Evolutionary conservation across 1,140 invertebrate genomes (phyloP).

Genomic region (Drosophila persimilis): DNA sequence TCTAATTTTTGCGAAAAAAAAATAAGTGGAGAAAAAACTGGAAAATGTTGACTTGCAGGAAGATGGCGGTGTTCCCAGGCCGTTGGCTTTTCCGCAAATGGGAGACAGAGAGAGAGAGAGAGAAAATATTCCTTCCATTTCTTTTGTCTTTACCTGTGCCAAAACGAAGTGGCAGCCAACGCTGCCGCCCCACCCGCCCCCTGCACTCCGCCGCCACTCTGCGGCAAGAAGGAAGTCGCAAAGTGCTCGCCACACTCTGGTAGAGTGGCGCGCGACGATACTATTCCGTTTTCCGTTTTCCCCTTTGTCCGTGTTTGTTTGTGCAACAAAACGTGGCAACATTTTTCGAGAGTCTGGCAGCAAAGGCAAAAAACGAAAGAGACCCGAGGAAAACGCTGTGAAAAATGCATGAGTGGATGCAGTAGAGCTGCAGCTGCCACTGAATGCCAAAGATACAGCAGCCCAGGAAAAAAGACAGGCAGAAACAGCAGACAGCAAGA

Average conservation of each 20-base stretch:
- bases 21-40: conserved; percentile 1
- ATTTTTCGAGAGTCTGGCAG: conserved; percentile 1
- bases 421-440: no score
- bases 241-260: conserved; percentile 26
- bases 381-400: no score
- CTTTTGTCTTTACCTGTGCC: conserved; percentile 47
- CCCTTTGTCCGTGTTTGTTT: conserved; percentile 11
- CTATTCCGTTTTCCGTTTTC: neutral
- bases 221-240: conserved; percentile 50
- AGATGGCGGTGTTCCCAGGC: conserved; percentile 5
- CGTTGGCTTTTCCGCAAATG: conserved; percentile 23
- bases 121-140: conserved; percentile 29
- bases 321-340: conserved; percentile 17
- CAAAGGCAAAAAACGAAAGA: no score
- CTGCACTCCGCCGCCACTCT: conserved; percentile 39
- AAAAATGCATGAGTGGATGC: no score
- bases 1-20: conserved; percentile 56
- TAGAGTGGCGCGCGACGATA: neutral
- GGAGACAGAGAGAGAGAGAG: neutral
- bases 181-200: conserved; percentile 16
- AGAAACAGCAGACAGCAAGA: no score
- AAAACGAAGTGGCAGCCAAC: conserved; percentile 39
- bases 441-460: no score
- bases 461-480: no score
- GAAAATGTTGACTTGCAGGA: conserved; percentile 5